Evolutionary conservation across 1,140 invertebrate species (phyloP).

Genomic region (Harpegnathos saltator): DNA sequence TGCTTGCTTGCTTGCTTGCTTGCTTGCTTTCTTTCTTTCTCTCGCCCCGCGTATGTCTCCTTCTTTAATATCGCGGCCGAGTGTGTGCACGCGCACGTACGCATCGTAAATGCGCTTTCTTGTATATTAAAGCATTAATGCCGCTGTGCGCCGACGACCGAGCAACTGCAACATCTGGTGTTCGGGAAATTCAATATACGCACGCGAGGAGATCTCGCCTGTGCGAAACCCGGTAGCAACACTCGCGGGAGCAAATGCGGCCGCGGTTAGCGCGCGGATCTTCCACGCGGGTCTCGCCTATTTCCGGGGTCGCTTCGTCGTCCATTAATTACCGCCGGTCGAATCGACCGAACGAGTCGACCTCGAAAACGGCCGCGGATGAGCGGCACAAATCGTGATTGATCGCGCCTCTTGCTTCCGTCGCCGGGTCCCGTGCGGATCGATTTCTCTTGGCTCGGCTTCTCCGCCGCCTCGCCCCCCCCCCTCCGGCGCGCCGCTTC

Average conservation of each 20-base stretch:
- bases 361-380: slow-evolving; percentile 13
- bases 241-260: too few relatives aligned
- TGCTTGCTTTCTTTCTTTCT: too few relatives aligned
- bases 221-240: too few relatives aligned
- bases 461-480: too few relatives aligned
- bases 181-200: slow-evolving; percentile 56
- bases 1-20: too few relatives aligned
- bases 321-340: slow-evolving; percentile 54
- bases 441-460: slow-evolving; percentile 27
- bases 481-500: too few relatives aligned
- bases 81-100: not conserved
- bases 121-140: slow-evolving; percentile 51
- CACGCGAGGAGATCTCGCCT: slow-evolving; percentile 12
- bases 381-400: slow-evolving; percentile 52
- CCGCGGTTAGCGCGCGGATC: slow-evolving; percentile 7
- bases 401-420: slow-evolving; percentile 39
- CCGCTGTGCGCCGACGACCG: not conserved
- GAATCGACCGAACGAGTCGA: slow-evolving; percentile 6
- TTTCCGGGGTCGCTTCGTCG: slow-evolving; percentile 26
- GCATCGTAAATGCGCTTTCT: slow-evolving; percentile 7
- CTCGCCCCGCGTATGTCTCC: too few relatives aligned
- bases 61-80: too few relatives aligned
- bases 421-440: slow-evolving; percentile 26
- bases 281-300: slow-evolving; percentile 32
- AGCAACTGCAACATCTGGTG: slow-evolving; percentile 37